Base-by-base conservation (phyloP, 2,888 invertebrate species). In the Drosophila paracracens region DNA sequence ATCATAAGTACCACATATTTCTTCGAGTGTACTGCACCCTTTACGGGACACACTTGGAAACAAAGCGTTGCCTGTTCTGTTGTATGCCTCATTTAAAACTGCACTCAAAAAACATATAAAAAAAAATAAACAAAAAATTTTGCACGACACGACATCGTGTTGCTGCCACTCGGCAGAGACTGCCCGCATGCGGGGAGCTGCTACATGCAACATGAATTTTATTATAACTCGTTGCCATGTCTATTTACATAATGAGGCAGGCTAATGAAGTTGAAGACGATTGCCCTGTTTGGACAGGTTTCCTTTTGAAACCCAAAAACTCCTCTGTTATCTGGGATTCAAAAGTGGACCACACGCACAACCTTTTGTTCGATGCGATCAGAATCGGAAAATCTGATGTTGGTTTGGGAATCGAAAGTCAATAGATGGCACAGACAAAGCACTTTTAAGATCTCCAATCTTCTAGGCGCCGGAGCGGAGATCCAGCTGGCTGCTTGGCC, bases 291-390 rank as follows among this genome's bases (percentile, higher is more conserved):
- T 38, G 50, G 70, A 57, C 74, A 74, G 66, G 70, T 74, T 63
- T 52, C 70, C 38, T 10, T n/a, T 18, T 51, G 38, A 36, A 33
- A 27, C 31, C 36, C 13, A 48, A 18, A 36, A 62, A n/a, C 51
- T 51, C 56, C 50, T 36, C 66, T 69, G 25, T 66, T 58, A 53
- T 13, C 27, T 48, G 16, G n/a, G 16, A 16, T 11, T 18, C 36
- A 38, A 52, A 78, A 68, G 58, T 60, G 63, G 78, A 79, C 78
- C 78, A 78, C 78, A 78, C 78, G 65, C 78, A 33, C 46, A 66
- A 60, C 43, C 56, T 35, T 58, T 66, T 46, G 48, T 51, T 62
- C 43, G 18, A 5, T 33, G 31, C 27, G 63, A 72, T 76, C 52
- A 27, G 16, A 61, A 76, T 73, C 68, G 25, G 27, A n/a, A n/a